Evolutionary conservation across 2,888 invertebrate genomes (phyloP).

Genomic region (Polymixis flavicincta): DNA sequence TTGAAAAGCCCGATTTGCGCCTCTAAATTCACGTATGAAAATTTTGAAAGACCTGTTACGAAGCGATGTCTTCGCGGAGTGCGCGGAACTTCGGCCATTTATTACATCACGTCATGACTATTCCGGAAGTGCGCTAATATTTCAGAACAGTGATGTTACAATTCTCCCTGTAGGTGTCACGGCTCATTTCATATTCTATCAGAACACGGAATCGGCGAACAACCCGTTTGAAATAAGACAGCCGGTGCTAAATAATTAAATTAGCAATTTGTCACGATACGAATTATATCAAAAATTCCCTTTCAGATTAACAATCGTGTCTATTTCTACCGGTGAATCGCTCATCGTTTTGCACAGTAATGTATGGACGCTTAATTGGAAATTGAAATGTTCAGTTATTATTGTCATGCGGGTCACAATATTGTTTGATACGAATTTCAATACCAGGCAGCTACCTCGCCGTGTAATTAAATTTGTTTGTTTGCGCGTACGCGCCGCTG

Average conservation of each 20-base stretch:
- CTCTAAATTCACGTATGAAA: constrained; percentile 18
- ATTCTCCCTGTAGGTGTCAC: constrained; percentile 39
- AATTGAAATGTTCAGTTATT: constrained; percentile 63
- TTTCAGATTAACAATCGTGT: constrained; percentile 33
- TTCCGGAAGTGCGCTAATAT: constrained; percentile 56
- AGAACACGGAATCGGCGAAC: constrained; percentile 51
- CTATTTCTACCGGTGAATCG: constrained; percentile 20
- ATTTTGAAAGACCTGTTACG: constrained; percentile 32
- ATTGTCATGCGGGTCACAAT: constrained; percentile 60
- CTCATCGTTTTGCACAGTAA: constrained; percentile 18
- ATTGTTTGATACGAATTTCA: constrained; percentile 69
- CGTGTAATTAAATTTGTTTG: constrained; percentile 81
- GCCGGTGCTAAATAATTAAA: constrained; percentile 60
- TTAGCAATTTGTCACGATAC: constrained; percentile 55
- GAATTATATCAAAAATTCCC: constrained; percentile 49
- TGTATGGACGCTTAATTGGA: constrained; percentile 48
- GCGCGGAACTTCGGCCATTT: constrained; percentile 48
- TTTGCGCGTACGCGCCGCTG: constrained; percentile 70
- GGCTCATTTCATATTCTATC: constrained; percentile 69
- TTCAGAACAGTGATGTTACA: constrained; percentile 46
- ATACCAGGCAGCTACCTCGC: constrained; percentile 67
- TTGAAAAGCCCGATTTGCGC: not conserved
- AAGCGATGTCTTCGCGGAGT: constrained; percentile 25
- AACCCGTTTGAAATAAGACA: constrained; percentile 52
- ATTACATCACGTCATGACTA: constrained; percentile 47